Evolutionary conservation across 2,888 invertebrate genomes (phyloP).

Genomic region (Fragum whitleyi): DNA sequence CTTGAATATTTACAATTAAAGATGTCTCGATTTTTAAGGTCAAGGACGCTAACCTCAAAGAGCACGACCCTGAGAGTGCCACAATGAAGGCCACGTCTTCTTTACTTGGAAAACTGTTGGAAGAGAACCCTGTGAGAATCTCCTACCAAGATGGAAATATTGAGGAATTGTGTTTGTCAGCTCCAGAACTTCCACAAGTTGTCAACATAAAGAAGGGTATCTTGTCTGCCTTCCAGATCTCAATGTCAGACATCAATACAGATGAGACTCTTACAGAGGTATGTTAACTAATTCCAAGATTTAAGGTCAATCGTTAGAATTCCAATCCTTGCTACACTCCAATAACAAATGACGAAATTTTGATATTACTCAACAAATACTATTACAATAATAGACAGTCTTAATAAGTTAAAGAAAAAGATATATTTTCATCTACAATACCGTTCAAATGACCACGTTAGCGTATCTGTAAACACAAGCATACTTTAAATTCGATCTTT

Average conservation of each 20-base stretch:
- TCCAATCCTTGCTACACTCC: no score
- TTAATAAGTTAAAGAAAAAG: no score
- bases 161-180: constrained; percentile 53
- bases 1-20: no score
- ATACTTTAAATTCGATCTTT: no score
- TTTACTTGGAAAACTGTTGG: constrained; percentile 33
- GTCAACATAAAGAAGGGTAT: constrained; percentile 64
- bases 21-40: no score
- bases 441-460: no score
- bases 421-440: no score
- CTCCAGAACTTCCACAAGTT: constrained; percentile 33
- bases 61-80: constrained; percentile 60
- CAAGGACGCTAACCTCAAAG: constrained; percentile 50
- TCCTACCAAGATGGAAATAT: constrained; percentile 63
- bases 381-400: no score
- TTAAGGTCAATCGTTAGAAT: no score
- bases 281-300: constrained; percentile 5
- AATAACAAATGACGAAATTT: no score
- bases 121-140: constrained; percentile 49
- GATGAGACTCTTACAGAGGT: constrained; percentile 56
- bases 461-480: no score
- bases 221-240: constrained; percentile 61
- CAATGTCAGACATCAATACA: constrained; percentile 58
- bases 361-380: no score
- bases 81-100: constrained; percentile 39